Evolutionary conservation across 2,797 vertebrate genomes (phyloP).

Genomic region (Luscinia luscinia): DNA sequence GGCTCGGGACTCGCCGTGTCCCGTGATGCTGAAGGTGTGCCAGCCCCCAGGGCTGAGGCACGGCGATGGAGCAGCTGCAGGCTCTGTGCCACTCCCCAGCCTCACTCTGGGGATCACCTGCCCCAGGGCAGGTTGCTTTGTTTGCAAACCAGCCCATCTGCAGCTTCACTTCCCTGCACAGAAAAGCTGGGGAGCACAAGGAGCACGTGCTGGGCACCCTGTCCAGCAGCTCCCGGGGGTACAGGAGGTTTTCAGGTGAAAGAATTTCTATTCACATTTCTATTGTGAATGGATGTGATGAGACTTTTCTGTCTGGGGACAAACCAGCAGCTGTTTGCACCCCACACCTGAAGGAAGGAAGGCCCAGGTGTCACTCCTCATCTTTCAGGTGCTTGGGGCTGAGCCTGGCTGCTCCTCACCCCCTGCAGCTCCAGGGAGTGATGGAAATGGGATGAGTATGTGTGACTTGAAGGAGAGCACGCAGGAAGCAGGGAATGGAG

Average conservation of each 20-base stretch:
- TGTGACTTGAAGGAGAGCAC: background rate
- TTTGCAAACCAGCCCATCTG: background rate
- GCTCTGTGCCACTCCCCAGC: background rate
- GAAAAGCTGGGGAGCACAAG: fast-evolving
- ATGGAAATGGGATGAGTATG: background rate
- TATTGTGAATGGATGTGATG: background rate
- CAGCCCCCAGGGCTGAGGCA: background rate
- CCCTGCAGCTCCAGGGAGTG: background rate
- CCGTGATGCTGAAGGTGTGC: fast-evolving
- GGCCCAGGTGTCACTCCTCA: fast-evolving
- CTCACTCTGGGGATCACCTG: background rate
- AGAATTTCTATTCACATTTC: background rate
- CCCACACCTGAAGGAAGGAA: background rate
- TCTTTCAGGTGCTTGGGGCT: background rate
- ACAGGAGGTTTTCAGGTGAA: background rate
- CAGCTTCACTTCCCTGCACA: background rate
- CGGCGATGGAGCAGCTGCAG: background rate
- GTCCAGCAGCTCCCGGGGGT: background rate
- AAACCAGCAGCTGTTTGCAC: background rate
- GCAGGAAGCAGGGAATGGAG: background rate
- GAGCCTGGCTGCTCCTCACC: background rate
- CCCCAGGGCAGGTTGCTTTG: background rate
- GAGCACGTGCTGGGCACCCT: background rate
- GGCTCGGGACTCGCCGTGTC: fast-evolving
- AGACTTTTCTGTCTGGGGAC: background rate